Evolutionary conservation across 2,888 invertebrate genomes (phyloP), one percentile per base, ranked within the genome.

Genomic region (Callimorpha dominula): DNA sequence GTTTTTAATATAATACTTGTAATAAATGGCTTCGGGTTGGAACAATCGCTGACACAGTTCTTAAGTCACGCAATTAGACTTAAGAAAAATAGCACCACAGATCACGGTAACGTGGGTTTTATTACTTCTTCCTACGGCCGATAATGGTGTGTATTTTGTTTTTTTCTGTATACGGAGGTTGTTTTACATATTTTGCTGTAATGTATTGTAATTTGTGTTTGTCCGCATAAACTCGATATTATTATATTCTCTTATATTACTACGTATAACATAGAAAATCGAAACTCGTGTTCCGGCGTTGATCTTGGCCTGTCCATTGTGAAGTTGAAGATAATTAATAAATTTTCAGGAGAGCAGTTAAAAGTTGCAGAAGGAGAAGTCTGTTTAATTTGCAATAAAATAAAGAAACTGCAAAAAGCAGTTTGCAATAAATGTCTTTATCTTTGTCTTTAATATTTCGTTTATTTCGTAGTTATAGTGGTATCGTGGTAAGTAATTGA

Each of bases 31-130:
- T 15, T 73, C 63, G 65, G 70, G 74, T 65, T 60, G 63, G 73
- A 85, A 85, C 82, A 85, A 82, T 83, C 68, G 73, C n/a, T 75
- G 82, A 71, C 82, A 82, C 69, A 71, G 83, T 76, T 82, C 77
- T 76, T 60, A 64, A 81, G 76, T 73, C 83, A 83, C 81, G 85
- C 65, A 67, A 74, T 49, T 65, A 73, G 68, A 70, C 73, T 76
- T 40, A 68, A 74, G 65, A 69, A 71, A 49, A 63, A 6, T 40
- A 17, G 3, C 31, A 54, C 49, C 20, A 15, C 72, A 65, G 49
- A 63, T 69, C 70, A 69, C 66, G 68, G 52, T 69, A 73, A 72
- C 71, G 31, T 78, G 20, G 60, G 49, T 70, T 43, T 14, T 80
- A 65, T 67, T 68, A 63, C 70, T 70, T 76, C 64, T 62, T 42